A percentile compares a stretch with the other conserved stretches of the same genome.
Conservation (phyloP, 2,888 invertebrate genomes). For the Globia sparganii region DNA sequence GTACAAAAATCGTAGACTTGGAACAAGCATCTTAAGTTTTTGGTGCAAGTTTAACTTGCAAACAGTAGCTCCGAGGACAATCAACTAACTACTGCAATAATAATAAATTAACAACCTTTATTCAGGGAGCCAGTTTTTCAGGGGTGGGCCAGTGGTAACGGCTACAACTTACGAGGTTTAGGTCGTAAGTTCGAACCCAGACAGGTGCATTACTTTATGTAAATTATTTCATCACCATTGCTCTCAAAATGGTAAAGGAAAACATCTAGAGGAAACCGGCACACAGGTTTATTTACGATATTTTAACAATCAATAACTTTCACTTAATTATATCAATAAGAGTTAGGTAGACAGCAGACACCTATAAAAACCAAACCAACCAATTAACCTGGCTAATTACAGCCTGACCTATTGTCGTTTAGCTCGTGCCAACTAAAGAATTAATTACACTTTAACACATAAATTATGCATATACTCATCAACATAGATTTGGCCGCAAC, state of each 20-base stretch:
- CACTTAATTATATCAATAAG: background rate
- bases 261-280: no score
- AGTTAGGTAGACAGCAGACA: no score
- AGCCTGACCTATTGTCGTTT: background rate
- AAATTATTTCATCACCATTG: no score
- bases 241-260: no score
- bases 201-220: no score
- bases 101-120: no score
- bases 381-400: background rate
- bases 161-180: no score
- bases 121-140: no score
- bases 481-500: conserved; percentile 4
- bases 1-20: background rate
- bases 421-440: background rate
- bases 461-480: background rate
- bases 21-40: background rate
- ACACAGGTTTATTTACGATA: background rate
- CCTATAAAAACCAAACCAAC: background rate
- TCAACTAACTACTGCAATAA: background rate
- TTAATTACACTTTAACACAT: background rate
- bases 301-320: background rate
- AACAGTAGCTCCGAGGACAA: background rate
- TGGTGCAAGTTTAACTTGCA: background rate
- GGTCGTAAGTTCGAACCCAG: no score
- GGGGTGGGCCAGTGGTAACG: no score